Evolutionary conservation across 2,113 vertebrate genomes (phyloP), one percentile per base, ranked within the genome.

Genomic region (Tympanuchus pallidicinctus): DNA sequence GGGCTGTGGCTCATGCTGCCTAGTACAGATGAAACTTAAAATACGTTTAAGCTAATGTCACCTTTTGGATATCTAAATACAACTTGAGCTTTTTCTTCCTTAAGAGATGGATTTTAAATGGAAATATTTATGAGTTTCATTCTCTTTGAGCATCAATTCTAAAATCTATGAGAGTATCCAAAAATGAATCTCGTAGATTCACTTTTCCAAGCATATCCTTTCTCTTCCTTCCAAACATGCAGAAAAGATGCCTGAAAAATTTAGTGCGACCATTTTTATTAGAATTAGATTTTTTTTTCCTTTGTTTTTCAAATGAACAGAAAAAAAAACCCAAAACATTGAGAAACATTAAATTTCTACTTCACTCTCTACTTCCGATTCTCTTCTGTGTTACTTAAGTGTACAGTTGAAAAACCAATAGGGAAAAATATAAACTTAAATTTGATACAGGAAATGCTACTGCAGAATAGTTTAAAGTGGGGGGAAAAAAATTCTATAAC

Each of bases 281-380:
- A 25, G 3, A 52, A 3, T 8, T 59, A 20, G 0, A 0, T 0
- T 21, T 20, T 22, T 22, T 40, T 40, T 11, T 13, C 18, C 13
- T 50, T 7, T 0, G 2, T 63, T 89, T 84, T 85, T 65, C 40
- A 82, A 63, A 73, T 24, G 7, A 82, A 52, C 20, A 18, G 3
- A 57, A 57, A 74, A 43, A 70, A 38, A 1, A 1, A 2, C 20
- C 13, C 11, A 40, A 16, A 43, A 43, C 5, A 36, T n/a, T 18
- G 8, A 45, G 84, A 75, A 66, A 7, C 52, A 40, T 32, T 25
- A 56, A 20, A 52, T 69, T 88, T 69, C 12, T 5, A 14, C 20
- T 65, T 5, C 22, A 8, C 40, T 78, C 8, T 8, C 19, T 57
- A 47, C 1, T 88, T 73, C 6, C 66, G 1, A 10, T 52, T 72